Evolutionary conservation across 2,797 vertebrate genomes (phyloP), one percentile per base, ranked within the genome.

Genomic region (Mareca strepera): DNA sequence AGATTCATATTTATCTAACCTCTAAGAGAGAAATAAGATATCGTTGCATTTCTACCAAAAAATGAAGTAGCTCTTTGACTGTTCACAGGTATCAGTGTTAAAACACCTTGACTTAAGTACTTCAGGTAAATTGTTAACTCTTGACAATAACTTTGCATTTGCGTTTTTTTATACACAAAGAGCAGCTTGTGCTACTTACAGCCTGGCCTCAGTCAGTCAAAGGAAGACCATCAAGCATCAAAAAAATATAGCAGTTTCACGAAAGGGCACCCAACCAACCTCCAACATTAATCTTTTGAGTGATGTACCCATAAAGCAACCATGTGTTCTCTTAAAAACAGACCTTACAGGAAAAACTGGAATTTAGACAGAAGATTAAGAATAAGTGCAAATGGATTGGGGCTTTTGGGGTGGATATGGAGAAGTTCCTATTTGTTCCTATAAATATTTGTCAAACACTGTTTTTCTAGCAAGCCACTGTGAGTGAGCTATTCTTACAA

Each of bases 281-380:
- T 50, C 18, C 23, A 78, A 13, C 15, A 44, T 25, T 0, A 0
- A 7, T 21, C 9, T 64, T 80, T 48, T 17, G 48, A 50, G 35
- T 26, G 12, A 60, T 16, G 17, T 31, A 60, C 4, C 17, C 70
- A 39, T 53, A 86, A 93, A 68, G 10, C 17, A 63, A 82, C 59
- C 5, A 26, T 25, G 23, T 37, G 14, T 26, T 79, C 43, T 72
- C 39, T 63, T 17, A 50, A 41, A 53, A 52, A 48, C 2, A 25
- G 13, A 31, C 28, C 35, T 90, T 46, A 35, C 16, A 63, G 20
- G 11, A 66, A 68, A 41, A 4, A 25, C 5, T 50, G 13, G 18
- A 69, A 69, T 84, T 79, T 69, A 52, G 11, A 17, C 59, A 63
- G 35, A 58, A 62, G n/a, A 72, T 26, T 20, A 91, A 85, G 78